These are phyloP conservation scores for Hesperia comma DNA, from an alignment of 2,888 invertebrate species.

Conservation along the genomic window DNA sequence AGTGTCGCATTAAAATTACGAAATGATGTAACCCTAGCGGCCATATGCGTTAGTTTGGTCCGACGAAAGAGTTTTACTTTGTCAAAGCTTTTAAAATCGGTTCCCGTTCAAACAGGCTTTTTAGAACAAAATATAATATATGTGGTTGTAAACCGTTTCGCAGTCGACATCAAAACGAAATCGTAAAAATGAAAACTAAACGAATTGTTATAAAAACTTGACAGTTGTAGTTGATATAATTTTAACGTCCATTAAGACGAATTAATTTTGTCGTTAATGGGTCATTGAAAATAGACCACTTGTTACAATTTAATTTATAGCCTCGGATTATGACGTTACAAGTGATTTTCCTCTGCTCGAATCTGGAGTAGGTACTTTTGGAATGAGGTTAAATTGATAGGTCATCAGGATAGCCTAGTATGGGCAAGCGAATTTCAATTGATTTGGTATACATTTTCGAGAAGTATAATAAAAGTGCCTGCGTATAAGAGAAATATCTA, in stretches of 20 bases:
- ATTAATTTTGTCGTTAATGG: constrained; percentile 11
- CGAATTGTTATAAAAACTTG: constrained; percentile 23
- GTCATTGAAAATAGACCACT: constrained; percentile 4
- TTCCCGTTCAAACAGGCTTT: constrained; percentile 20
- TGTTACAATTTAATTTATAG: constrained; percentile 17
- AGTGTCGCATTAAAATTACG: constrained; percentile 75
- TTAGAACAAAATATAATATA: constrained; percentile 35
- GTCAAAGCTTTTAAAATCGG: constrained; percentile 16
- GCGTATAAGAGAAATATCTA: no score
- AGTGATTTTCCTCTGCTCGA: neutral
- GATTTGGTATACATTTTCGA: no score
- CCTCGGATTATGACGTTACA: neutral
- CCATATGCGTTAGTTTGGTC: constrained; percentile 47
- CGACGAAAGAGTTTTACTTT: constrained; percentile 14
- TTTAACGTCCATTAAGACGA: constrained; percentile 8
- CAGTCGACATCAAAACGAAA: constrained; percentile 26
- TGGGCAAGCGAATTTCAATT: no score
- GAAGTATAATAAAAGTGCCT: no score
- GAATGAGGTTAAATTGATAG: no score
- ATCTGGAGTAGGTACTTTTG: neutral
- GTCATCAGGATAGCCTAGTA: no score
- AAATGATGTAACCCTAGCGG: constrained; percentile 55
- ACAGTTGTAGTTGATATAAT: constrained; percentile 3
- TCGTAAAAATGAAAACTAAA: constrained; percentile 26
- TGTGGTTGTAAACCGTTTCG: constrained; percentile 31